These are phyloP conservation scores for Sebastes iracundus DNA, from an alignment of 2,797 vertebrate species.

Conservation along the genomic window DNA sequence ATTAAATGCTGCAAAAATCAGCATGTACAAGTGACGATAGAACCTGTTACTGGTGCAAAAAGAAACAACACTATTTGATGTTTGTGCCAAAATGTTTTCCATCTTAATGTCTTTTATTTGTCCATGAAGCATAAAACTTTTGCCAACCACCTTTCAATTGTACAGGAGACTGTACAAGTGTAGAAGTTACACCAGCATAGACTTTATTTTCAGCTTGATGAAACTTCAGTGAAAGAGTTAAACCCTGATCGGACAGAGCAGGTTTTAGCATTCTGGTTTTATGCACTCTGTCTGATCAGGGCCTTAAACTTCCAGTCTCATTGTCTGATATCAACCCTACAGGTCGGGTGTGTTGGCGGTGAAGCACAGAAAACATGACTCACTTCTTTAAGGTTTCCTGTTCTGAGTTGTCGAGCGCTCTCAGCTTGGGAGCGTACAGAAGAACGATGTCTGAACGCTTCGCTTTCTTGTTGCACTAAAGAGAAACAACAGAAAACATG, in stretches of 20 bases:
- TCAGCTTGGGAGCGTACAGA: constrained; percentile 90
- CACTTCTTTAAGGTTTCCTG: constrained; percentile 92
- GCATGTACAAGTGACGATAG: background rate
- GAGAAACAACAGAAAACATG: background rate
- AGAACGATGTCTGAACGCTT: constrained; percentile 91
- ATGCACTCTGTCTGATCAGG: too few relatives aligned
- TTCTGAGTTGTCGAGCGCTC: constrained; percentile 90
- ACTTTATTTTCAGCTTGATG: background rate
- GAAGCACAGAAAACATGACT: background rate
- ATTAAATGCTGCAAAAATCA: background rate
- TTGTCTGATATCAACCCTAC: too few relatives aligned
- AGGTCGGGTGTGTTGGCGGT: too few relatives aligned
- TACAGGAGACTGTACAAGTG: background rate
- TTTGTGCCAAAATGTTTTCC: background rate
- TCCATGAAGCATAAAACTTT: background rate
- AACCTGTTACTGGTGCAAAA: background rate
- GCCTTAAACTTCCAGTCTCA: too few relatives aligned
- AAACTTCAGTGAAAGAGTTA: too few relatives aligned
- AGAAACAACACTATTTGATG: background rate
- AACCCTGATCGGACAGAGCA: too few relatives aligned
- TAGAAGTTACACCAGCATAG: background rate
- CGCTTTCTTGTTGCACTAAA: constrained; percentile 96
- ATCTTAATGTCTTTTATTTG: background rate
- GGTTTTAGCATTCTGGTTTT: too few relatives aligned
- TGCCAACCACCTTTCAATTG: background rate